Conservation (phyloP, 2,113 vertebrate species). For the Scophthalmus maximus region DNA sequence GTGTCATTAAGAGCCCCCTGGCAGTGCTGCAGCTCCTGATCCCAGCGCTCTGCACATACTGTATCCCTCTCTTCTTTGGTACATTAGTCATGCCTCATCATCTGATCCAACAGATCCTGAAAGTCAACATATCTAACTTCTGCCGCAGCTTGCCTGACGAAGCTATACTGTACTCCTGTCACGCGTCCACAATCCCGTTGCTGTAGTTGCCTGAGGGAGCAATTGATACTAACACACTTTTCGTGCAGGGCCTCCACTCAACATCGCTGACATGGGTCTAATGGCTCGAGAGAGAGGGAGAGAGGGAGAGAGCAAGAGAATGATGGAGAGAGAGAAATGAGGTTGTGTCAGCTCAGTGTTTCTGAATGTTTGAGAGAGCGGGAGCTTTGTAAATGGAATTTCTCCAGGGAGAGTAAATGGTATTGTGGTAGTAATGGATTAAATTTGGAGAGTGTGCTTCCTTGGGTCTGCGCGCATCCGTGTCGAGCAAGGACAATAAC, state of each 20-base stretch:
- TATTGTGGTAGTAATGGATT: slow-evolving; percentile 55
- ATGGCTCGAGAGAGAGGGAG: slow-evolving; percentile 27
- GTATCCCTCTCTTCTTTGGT: slow-evolving; percentile 24
- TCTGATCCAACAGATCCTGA: slow-evolving; percentile 9
- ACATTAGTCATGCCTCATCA: slow-evolving; percentile 49
- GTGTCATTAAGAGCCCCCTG: not conserved
- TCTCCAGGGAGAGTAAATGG: slow-evolving; percentile 48
- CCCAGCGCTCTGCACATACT: slow-evolving; percentile 11
- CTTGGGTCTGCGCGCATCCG: not conserved
- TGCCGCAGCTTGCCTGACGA: slow-evolving; percentile 18
- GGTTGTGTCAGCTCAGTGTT: slow-evolving; percentile 51
- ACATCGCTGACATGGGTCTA: slow-evolving; percentile 46
- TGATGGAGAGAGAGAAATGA: not conserved
- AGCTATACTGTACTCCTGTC: slow-evolving; percentile 17
- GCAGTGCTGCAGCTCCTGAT: slow-evolving; percentile 27
- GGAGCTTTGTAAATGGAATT: slow-evolving; percentile 53
- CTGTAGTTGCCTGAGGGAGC: slow-evolving; percentile 29
- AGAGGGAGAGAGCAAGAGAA: not conserved
- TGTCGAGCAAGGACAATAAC: not conserved
- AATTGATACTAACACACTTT: slow-evolving; percentile 52
- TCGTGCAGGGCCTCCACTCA: slow-evolving; percentile 36
- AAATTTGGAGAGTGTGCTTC: slow-evolving; percentile 33
- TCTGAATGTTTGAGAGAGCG: slow-evolving; percentile 59
- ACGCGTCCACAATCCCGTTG: slow-evolving; percentile 21
- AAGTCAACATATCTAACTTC: slow-evolving; percentile 12